Base-by-base conservation (phyloP, 2,797 vertebrate species). In the Enteromius anoplus region DNA sequence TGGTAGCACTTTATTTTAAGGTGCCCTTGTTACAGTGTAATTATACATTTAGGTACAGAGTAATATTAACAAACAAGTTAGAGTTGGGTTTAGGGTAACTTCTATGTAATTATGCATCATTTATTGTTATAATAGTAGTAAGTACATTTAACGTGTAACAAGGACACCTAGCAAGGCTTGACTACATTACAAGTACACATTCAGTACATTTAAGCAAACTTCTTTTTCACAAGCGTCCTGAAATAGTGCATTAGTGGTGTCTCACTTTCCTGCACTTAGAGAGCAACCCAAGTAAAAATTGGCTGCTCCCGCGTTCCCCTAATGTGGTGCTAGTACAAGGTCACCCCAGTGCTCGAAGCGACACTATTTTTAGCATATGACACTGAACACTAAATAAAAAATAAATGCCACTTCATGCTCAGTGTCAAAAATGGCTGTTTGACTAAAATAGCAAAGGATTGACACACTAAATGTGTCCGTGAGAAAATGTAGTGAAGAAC, bases 281-380 rank as follows among this genome's bases (percentile, higher is more conserved):
- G 49, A 75, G 32, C 1, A 73, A n/a, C 49, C 72, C 3, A 37
- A 75, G 71, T n/a, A n/a, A 55, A 53, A n/a, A n/a, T 0, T 2
- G 21, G 51, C 72, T 2, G 29, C 2, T 40, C 26, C 10, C 10
- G 21, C 0, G 70, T 37, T 58, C 51, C 21, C 34, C 72, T 58
- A 40, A 68, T 21, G 34, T 37, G 53, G 72, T 40, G 40, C 53
- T 58, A 23, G 7, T 58, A 14, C 72, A 75, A 75, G 51, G 72
- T 75, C 72, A 75, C 34, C 72, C 7, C 6, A 9, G 12, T 40
- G 53, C 53, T 75, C 9, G 21, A 75, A 34, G 72, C 34, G 2
- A 58, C 21, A 10, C 51, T 75, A 64, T 65, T 78, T 78, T 78
- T 78, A 78, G 75, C 23, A 65, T 32, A 19, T n/a, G 58, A 64